Percentiles rank a stretch among this genome's conserved stretches.
Conservation (phyloP, 2,113 vertebrate species). For the Orientallactaga bullata region DNA sequence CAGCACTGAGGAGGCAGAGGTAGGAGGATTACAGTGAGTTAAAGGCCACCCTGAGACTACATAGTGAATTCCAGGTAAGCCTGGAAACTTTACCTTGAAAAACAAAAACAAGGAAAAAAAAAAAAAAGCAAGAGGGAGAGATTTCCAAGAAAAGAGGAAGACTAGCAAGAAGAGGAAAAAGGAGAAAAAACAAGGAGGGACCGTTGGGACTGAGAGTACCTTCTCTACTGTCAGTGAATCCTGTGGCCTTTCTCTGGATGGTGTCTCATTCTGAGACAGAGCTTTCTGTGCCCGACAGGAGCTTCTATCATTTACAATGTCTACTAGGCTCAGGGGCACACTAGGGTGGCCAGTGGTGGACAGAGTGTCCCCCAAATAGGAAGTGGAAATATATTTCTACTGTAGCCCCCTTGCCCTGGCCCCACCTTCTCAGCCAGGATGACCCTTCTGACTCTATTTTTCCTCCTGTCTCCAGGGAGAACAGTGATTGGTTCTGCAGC, state of each 20-base stretch:
- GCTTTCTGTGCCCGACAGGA: background rate
- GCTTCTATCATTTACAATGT: background rate
- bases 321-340: background rate
- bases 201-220: background rate
- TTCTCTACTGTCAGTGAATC: background rate
- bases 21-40: too few species aligned
- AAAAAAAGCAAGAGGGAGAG: too few species aligned
- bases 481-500: conserved; percentile 92
- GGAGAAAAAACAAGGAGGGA: background rate
- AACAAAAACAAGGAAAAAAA: too few species aligned
- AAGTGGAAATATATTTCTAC: background rate
- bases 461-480: conserved; percentile 87
- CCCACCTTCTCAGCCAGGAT: background rate
- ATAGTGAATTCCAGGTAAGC: too few species aligned
- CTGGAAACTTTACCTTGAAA: too few species aligned
- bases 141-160: background rate
- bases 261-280: background rate
- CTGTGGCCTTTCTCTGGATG: background rate
- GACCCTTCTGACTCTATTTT: background rate
- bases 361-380: background rate
- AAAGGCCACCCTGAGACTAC: too few species aligned
- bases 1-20: too few species aligned
- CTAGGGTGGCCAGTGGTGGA: background rate
- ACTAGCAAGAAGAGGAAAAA: background rate
- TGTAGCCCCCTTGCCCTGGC: background rate